Base-by-base conservation (phyloP, 2,797 vertebrate genomes). In the Martes flavigula region DNA sequence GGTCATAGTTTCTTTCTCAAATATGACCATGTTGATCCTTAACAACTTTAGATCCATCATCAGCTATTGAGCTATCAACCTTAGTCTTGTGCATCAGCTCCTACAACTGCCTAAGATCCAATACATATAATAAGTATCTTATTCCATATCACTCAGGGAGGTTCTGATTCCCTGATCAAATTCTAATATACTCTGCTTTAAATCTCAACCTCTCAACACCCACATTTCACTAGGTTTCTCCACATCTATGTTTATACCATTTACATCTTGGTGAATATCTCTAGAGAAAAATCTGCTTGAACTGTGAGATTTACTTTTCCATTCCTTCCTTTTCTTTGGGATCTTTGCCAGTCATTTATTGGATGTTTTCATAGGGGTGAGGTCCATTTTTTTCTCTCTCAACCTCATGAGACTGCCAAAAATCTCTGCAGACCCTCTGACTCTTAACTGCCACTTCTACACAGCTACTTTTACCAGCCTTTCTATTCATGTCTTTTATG, bases 271-370 rank as follows among this genome's bases (percentile, higher is more conserved):
- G 6, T 66, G 58, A 86, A 18, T 82, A 43, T 27, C 20, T 82
- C 1, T 7, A 62, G 43, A 94, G 58, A 25, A 91, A 96, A 95
- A 70, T 56, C 7, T 85, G 48, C 21, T 88, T 81, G 10, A 92
- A 46, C 15, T 92, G 18, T 92, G 4, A 17, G 2, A 2, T 77
- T 96, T 92, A 58, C 20, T 92, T 96, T 35, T 62, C 38, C 84
- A 27, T 3, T 58, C 35, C 95, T 96, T 14, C 7, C 1, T 81
- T 90, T 77, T 27, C 12, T 46, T 84, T 90, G 17, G 14, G 58
- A 81, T 43, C 43, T 81, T 97, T 96, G 14, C 30, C 21, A 84
- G 73, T 91, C 70, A 94, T 70, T 48, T 87, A 54, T 56, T 92
- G 13, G 3, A 5, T 90, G 3, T 13, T 84, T 95, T 96, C 9